These are phyloP conservation scores for Polyommatus icarus DNA, from an alignment of 2,888 invertebrate species.

Conservation along the genomic window DNA sequence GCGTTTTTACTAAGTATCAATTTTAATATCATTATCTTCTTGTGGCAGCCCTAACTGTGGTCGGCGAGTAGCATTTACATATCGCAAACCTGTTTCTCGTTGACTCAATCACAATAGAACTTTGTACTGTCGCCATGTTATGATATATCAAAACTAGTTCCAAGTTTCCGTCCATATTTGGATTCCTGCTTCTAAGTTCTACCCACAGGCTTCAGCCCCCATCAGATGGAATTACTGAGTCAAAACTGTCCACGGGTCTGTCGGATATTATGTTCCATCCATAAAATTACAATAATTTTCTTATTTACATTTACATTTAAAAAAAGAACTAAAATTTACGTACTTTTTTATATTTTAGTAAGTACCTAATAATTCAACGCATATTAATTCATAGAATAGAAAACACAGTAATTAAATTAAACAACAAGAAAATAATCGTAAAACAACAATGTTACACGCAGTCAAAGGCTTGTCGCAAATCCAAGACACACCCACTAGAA, in stretches of 20 bases:
- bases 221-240: background rate
- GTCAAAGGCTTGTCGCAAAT: conserved; percentile 5
- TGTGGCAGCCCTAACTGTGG: conserved; percentile 32
- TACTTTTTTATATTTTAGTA: too few relatives aligned
- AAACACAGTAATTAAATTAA: background rate
- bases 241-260: background rate
- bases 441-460: background rate
- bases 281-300: too few relatives aligned
- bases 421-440: background rate
- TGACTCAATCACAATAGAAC: conserved; percentile 52
- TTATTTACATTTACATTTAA: too few relatives aligned
- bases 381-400: background rate
- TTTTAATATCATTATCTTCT: background rate
- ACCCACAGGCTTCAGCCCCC: background rate
- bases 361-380: too few relatives aligned
- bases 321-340: too few relatives aligned
- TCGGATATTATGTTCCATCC: too few relatives aligned
- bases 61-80: conserved; percentile 46
- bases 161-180: background rate
- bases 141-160: background rate
- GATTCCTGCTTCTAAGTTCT: background rate
- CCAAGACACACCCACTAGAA: conserved; percentile 27
- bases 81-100: conserved; percentile 52
- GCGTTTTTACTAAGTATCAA: too few relatives aligned
- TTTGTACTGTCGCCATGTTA: conserved; percentile 35